Base-by-base conservation (phyloP, 2,797 vertebrate species). In the Gallinago nigripennis region DNA sequence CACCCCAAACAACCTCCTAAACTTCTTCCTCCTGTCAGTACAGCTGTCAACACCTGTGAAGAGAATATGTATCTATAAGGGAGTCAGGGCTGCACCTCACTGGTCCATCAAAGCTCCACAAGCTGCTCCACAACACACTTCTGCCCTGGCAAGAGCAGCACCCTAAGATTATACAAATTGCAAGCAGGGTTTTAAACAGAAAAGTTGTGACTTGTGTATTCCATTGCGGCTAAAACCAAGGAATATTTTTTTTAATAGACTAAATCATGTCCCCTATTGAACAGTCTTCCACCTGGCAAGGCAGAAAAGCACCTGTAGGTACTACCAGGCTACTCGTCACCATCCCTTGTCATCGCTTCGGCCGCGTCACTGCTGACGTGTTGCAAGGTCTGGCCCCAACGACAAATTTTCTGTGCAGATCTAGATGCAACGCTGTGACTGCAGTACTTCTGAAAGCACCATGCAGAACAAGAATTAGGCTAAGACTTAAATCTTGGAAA, bases 371-470 rank as follows among this genome's bases (percentile, higher is more conserved):
- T 16, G 24, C 64, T 35, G 25, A 31, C 8, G 14, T 41, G 23
- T 7, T 63, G 18, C 6, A 6, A 73, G 43, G 5, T 16, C n/a
- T 0, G 0, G 19, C 43, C 30, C 28, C 1, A 0, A 21, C 2
- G 48, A 24, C 60, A 31, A 1, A 19, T 75, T 41, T 45, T 9
- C 27, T 6, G 0, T 9, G 39, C 1, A 16, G 18, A 30, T 31
- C 20, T 35, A 8, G 33, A 25, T 9, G n/a, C 6, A 11, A 11
- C 3, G 12, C 33, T 33, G 30, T 16, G 15, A 19, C 65, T 53
- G 65, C 90, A 45, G 72, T 12, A 30, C n/a, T 58, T 19, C 46
- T 45, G 73, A 41, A 88, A 69, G 70, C 83, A 75, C 1, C 12
- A 8, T 15, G 33, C 28, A 39, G 20, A 66, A 43, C 3, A 13